Evolutionary conservation across 1,140 invertebrate genomes (phyloP).

Genomic region (Drosophila elegans): DNA sequence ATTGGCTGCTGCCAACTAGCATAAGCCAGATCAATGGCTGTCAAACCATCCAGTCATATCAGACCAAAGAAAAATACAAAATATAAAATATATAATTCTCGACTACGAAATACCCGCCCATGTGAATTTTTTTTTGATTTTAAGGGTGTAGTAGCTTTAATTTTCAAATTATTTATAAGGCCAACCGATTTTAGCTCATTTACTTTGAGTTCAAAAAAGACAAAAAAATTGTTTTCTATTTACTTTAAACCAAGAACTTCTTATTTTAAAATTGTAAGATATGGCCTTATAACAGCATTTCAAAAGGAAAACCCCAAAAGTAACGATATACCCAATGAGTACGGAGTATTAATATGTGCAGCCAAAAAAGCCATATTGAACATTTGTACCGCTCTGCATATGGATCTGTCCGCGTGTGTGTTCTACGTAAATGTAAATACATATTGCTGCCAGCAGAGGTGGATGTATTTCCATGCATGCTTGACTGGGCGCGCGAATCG

Average conservation of each 20-base stretch:
- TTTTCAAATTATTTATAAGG: no score
- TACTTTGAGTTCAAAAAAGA: no score
- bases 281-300: no score
- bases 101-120: slow-evolving; percentile 8
- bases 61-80: slow-evolving; percentile 14
- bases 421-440: slow-evolving; percentile 41
- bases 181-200: no score
- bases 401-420: slow-evolving; percentile 19
- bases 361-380: slow-evolving; percentile 58
- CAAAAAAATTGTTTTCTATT: no score
- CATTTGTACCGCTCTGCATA: slow-evolving; percentile 21
- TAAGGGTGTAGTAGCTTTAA: no score
- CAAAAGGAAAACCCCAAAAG: no score
- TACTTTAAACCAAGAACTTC: no score
- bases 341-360: slow-evolving; percentile 40
- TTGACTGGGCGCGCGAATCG: slow-evolving; percentile 58
- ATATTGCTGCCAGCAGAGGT: slow-evolving; percentile 43
- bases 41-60: slow-evolving; percentile 52
- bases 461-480: slow-evolving; percentile 60
- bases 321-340: not conserved
- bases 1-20: slow-evolving; percentile 45
- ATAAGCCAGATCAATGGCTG: slow-evolving; percentile 68
- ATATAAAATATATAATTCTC: not conserved
- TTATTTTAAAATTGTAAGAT: no score
- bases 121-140: not conserved